A percentile compares a stretch with the other conserved stretches of the same genome.
Evolutionary conservation across 2,113 vertebrate species (phyloP).

Genomic region (Antechinus flavipes): DNA sequence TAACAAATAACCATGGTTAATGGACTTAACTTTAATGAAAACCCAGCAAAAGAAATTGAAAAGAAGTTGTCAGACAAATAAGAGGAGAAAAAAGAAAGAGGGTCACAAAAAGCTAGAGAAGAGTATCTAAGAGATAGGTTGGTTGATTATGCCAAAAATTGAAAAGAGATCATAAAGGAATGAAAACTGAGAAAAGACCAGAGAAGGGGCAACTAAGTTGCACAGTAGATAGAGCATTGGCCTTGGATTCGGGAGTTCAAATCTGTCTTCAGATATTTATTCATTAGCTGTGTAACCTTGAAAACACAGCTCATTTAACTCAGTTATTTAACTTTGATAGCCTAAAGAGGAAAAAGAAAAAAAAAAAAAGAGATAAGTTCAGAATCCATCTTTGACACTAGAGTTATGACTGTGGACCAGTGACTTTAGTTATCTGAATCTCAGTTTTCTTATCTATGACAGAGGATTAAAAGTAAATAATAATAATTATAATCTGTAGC

Average conservation of each 20-base stretch:
- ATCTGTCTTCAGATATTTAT: neutral
- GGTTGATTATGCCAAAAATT: neutral
- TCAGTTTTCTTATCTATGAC: neutral
- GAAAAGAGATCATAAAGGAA: neutral
- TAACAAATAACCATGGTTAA: neutral
- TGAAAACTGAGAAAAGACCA: neutral
- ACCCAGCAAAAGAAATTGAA: neutral
- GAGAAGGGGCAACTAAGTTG: neutral
- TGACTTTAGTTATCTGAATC: neutral
- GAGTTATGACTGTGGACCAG: neutral
- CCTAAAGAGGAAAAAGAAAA: too few species aligned
- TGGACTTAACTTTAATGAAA: neutral
- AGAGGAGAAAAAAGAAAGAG: neutral
- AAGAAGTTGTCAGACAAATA: neutral
- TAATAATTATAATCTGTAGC: neutral
- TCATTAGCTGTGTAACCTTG: too few species aligned
- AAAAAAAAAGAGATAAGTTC: neutral
- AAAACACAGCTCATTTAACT: too few species aligned
- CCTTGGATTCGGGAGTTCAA: neutral
- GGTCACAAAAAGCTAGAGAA: neutral
- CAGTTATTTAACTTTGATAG: neutral
- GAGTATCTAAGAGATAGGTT: neutral
- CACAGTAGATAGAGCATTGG: too few species aligned
- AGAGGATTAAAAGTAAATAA: neutral
- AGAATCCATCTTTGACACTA: neutral